Conservation (phyloP, 2,113 vertebrate species). For the Callipepla squamata region DNA sequence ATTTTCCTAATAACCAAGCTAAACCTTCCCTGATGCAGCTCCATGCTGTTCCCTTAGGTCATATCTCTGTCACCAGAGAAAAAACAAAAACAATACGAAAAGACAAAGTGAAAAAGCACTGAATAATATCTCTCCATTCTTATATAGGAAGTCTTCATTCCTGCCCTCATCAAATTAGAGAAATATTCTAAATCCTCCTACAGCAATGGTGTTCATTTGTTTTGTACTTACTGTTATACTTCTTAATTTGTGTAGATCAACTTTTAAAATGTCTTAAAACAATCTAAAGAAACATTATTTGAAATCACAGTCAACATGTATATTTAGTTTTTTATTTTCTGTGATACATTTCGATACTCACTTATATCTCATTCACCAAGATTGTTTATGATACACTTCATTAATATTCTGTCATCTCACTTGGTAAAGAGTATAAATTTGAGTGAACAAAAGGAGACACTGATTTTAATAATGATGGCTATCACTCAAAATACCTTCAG, state of each 20-base stretch:
- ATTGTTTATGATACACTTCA: not conserved
- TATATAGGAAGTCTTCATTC: not conserved
- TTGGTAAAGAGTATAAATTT: not conserved
- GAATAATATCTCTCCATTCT: not conserved
- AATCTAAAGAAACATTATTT: not conserved
- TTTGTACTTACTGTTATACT: not conserved
- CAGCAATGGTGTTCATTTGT: not conserved
- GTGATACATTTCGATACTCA: not conserved
- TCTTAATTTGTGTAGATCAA: not conserved
- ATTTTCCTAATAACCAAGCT: not conserved
- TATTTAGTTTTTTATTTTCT: not conserved
- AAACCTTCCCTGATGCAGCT: not conserved
- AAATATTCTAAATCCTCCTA: not conserved
- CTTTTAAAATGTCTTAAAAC: not conserved
- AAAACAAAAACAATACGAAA: not conserved
- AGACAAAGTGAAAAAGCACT: not conserved
- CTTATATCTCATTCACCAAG: not conserved
- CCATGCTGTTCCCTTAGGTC: not conserved
- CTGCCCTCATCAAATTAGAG: not conserved
- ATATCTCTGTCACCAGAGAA: not conserved
- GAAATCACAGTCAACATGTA: not conserved
- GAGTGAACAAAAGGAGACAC: not conserved
- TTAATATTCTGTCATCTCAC: conserved; percentile 1
- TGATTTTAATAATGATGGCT: not conserved
- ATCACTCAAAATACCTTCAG: conserved; percentile 8